Evolutionary conservation across 2,888 invertebrate genomes (phyloP), one percentile per base, ranked within the genome.

Genomic region (Catocala fraxini): DNA sequence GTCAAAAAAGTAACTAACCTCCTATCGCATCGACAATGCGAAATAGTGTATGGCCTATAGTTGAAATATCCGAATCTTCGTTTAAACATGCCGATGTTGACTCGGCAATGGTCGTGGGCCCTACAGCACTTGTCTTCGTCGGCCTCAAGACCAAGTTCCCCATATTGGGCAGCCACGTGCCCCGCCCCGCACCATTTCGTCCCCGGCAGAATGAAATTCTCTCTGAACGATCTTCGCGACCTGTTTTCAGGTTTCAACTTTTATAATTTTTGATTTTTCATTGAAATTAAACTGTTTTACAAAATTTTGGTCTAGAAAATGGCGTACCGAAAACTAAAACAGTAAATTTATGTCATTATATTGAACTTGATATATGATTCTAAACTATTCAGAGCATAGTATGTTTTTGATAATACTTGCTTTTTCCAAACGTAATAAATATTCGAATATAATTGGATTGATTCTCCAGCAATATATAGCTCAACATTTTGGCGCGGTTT

Each of bases 101-200:
- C 88, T 57, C 95, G 94, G 87, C 97, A 97, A 81, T 95, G 95
- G 89, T 97, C 97, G 88, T 97, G 97, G 52, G 95, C 93, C 70
- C 97, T 92, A 91, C 97, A 97, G 93, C 97, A 97, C 51, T 93
- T 89, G 88, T 97, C 97, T 62, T 96, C 95, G 25, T 88, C 73
- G 46, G 79, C 86, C 64, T 91, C 88, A 11, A 72, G 63, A 10
- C 94, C 97, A 75, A 97, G 90, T 68, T 97, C 95, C 70, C 93
- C 94, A 88, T 96, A 96, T 48, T 90, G 90, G 57, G 92, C 72
- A 91, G 97, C 83, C 85, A 93, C 81, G 92, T 95, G 83, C 86
- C 96, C 87, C 81, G 95, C 90, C 6, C 97, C 97, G 89, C 97
- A 97, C 97, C 97, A 97, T 81, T 96, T 95, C 11, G 96, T 96